These are phyloP conservation scores for Neoscelio sp. DNA, from an alignment of 2,888 invertebrate genomes.

Conservation along the genomic window DNA sequence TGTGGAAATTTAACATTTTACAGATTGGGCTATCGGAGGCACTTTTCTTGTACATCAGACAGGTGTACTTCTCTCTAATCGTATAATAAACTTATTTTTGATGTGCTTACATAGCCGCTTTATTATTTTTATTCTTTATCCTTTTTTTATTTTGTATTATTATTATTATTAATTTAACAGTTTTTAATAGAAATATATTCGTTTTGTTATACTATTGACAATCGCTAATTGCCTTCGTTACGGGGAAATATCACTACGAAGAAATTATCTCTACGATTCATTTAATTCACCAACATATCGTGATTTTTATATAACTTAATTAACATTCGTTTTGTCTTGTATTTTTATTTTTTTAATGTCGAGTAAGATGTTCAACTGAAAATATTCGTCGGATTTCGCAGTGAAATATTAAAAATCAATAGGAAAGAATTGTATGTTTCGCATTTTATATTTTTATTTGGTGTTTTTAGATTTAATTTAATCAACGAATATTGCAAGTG, in stretches of 20 bases:
- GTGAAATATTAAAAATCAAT: too few relatives aligned
- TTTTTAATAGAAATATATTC: conserved; percentile 61
- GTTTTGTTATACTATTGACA: conserved; percentile 56
- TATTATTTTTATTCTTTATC: conserved; percentile 18
- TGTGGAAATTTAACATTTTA: conserved; percentile 69
- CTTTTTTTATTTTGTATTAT: conserved; percentile 14
- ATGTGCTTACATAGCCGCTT: conserved; percentile 74
- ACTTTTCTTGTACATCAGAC: conserved; percentile 72
- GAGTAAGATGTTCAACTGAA: too few relatives aligned
- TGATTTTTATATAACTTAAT: conserved; percentile 15
- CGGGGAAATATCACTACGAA: conserved; percentile 42
- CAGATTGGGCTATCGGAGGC: conserved; percentile 68
- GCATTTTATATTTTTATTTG: too few relatives aligned
- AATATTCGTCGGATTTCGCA: too few relatives aligned
- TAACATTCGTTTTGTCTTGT: conserved; percentile 12
- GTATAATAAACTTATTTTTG: conserved; percentile 80
- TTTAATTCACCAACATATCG: conserved; percentile 31
- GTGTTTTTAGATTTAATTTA: too few relatives aligned
- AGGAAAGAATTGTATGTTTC: too few relatives aligned
- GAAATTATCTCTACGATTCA: conserved; percentile 42
- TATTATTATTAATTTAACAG: conserved; percentile 56
- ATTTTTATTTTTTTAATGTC: too few relatives aligned
- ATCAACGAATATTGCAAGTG: too few relatives aligned
- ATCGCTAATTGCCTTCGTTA: conserved; percentile 53
- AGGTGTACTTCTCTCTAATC: conserved; percentile 70